phyloP scores from a whole-genome alignment of 2,797 vertebrate species.

The Acestrorhynchus altus region DNA sequence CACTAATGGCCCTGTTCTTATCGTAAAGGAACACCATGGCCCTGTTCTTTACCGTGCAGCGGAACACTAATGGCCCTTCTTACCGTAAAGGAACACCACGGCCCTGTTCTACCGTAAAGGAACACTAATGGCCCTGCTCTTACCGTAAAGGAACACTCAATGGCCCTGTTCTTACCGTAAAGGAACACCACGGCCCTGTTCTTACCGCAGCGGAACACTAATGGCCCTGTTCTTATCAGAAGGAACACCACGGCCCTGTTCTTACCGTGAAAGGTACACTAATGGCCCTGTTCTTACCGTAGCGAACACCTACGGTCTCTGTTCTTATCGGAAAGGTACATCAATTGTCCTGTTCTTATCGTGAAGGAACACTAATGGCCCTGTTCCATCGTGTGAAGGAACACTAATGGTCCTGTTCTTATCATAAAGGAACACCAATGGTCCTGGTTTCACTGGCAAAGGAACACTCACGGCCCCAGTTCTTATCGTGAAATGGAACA shows the following conservation, averaged over 20 bases:
- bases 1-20: not conserved
- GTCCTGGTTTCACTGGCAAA: not conserved
- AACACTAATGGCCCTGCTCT: no score
- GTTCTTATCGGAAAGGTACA: not conserved
- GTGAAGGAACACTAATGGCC: not conserved
- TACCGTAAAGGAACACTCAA: not conserved
- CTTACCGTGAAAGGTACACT: not conserved
- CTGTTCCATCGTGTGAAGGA: not conserved
- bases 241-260: no score
- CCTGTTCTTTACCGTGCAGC: no score
- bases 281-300: not conserved
- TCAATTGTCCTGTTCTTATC: not conserved
- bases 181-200: not conserved
- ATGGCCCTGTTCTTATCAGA: no score
- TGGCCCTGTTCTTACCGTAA: no score
- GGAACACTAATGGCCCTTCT: not conserved
- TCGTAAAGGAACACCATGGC: no score
- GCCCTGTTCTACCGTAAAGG: no score
- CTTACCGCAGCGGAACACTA: not conserved
- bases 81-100: no score
- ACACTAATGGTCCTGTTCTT: not conserved
- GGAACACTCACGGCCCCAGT: not conserved
- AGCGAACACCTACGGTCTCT: rapidly evolving
- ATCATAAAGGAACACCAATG: no score
- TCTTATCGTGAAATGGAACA: no score